Conservation (phyloP, 2,888 invertebrate genomes). For the Eurytoma adleriae region DNA sequence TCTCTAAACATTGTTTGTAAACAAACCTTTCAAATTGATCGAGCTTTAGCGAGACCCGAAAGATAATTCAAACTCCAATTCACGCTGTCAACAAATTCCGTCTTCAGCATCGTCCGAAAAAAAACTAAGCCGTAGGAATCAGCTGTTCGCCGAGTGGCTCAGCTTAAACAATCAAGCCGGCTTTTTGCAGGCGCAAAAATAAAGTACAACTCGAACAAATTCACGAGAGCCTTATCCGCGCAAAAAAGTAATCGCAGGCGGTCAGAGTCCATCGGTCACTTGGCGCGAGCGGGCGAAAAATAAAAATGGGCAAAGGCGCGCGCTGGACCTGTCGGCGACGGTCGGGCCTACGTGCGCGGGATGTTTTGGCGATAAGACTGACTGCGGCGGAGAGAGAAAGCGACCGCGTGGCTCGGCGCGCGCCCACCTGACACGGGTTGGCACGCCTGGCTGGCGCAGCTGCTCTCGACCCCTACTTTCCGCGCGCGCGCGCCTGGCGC, state of each 20-base stretch:
- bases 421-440: constrained; percentile 69
- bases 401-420: constrained; percentile 67
- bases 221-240: background rate
- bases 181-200: background rate
- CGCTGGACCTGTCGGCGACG: background rate
- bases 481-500: too few species aligned
- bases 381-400: constrained; percentile 56
- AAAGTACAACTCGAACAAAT: background rate
- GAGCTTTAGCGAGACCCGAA: too few species aligned
- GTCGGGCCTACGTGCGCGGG: constrained; percentile 57
- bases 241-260: too few species aligned
- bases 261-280: background rate
- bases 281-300: background rate
- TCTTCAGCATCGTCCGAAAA: too few species aligned
- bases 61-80: too few species aligned
- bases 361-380: constrained; percentile 68
- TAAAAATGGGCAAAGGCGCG: background rate
- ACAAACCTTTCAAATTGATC: too few species aligned
- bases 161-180: background rate
- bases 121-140: background rate
- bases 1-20: too few species aligned
- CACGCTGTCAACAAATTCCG: too few species aligned
- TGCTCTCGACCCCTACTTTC: too few species aligned
- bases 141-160: background rate
- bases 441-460: constrained; percentile 62